These are phyloP conservation scores for Petrosia ficiformis DNA, from an alignment of 37 sponge, comb jelly and placozoan species.

Conservation along the genomic window DNA sequence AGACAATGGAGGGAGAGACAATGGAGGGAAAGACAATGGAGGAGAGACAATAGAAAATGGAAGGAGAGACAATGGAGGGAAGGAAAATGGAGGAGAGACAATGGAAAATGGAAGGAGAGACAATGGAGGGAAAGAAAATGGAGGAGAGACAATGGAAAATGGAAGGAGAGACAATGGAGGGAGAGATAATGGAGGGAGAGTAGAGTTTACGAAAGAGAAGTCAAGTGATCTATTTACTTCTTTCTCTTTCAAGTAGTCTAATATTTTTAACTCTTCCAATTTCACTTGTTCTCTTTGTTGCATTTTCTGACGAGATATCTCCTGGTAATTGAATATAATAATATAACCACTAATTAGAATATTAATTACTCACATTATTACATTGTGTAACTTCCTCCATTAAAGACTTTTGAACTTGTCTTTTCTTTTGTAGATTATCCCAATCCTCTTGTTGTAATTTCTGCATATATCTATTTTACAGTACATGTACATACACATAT, in stretches of 20 bases:
- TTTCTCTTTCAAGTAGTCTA: slow-evolving; percentile 92
- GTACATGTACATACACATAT: background rate
- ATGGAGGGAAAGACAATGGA: no score
- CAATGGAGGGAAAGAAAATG: no score
- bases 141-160: no score
- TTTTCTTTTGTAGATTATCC: slow-evolving; percentile 80
- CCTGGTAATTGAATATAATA: slow-evolving; percentile 28
- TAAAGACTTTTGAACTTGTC: slow-evolving; percentile 66
- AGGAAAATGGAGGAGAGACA: no score
- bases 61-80: no score
- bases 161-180: no score
- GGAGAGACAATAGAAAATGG: no score
- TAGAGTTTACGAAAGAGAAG: no score
- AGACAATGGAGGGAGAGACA: no score
- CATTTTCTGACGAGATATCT: slow-evolving; percentile 82
- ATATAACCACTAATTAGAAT: background rate
- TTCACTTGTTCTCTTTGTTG: slow-evolving; percentile 79
- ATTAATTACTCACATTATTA: slow-evolving; percentile 37
- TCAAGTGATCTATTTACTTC: slow-evolving; percentile 61
- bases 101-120: no score
- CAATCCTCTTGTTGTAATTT: slow-evolving; percentile 88
- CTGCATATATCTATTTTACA: slow-evolving; percentile 46
- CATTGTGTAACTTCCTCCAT: slow-evolving; percentile 94
- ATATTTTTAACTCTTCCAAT: slow-evolving; percentile 82
- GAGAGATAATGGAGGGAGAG: no score